These are phyloP conservation scores for Drosophila arawakana DNA, from an alignment of 1,140 invertebrate genomes.

Conservation along the genomic window DNA sequence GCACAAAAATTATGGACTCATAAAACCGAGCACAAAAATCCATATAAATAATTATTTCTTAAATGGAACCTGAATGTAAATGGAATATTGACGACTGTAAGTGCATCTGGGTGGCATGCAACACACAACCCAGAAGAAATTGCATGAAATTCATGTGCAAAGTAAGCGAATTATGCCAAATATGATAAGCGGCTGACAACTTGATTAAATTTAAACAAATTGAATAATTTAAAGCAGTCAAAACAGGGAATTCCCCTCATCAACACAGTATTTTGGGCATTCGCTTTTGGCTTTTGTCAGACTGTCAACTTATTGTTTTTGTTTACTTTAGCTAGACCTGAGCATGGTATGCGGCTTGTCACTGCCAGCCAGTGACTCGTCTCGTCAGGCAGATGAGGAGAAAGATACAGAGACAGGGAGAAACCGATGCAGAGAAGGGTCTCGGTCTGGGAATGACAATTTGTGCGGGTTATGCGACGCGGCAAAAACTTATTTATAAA, in stretches of 20 bases:
- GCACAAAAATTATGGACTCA: slow-evolving; percentile 72
- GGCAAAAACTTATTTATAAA: slow-evolving; percentile 68
- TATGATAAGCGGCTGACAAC: slow-evolving; percentile 62
- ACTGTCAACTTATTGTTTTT: slow-evolving; percentile 67
- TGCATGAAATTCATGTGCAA: slow-evolving; percentile 24
- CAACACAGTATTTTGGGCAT: neutral
- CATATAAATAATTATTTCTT: slow-evolving; percentile 64
- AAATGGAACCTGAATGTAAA: slow-evolving; percentile 34
- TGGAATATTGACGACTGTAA: neutral
- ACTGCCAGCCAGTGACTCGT: slow-evolving; percentile 65
- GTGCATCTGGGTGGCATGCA: slow-evolving; percentile 50
- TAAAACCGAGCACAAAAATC: slow-evolving; percentile 47
- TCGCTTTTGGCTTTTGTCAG: slow-evolving; percentile 48
- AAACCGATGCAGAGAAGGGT: neutral
- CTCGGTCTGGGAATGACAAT: slow-evolving; percentile 43
- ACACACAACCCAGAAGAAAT: slow-evolving; percentile 6
- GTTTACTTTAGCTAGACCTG: slow-evolving; percentile 24
- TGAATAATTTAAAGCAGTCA: slow-evolving; percentile 69
- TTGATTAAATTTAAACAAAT: slow-evolving; percentile 80
- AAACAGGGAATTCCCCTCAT: slow-evolving; percentile 1
- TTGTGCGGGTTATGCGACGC: slow-evolving; percentile 58
- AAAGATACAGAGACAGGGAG: neutral
- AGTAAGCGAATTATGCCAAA: slow-evolving; percentile 41
- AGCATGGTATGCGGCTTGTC: slow-evolving; percentile 70
- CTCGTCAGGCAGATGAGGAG: slow-evolving; percentile 21